Evolutionary conservation across 2,113 vertebrate genomes (phyloP).

Genomic region (Fulica atra): DNA sequence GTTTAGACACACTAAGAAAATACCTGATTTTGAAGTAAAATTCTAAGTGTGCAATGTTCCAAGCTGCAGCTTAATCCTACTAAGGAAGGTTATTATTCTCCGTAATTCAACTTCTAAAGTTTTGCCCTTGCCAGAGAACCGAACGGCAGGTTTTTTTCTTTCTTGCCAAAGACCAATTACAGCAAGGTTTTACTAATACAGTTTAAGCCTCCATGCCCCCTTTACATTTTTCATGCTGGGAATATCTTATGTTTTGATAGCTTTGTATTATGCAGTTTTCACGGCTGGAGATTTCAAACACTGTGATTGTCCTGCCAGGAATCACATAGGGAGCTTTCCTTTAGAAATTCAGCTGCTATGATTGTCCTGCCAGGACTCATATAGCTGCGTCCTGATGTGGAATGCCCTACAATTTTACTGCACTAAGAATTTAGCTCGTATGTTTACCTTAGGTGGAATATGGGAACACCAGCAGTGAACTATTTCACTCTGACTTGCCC

Average conservation of each 20-base stretch:
- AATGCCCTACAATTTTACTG: not conserved
- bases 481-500: not conserved
- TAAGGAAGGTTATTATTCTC: conserved; percentile 20
- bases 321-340: conserved; percentile 40
- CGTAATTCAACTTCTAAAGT: not conserved
- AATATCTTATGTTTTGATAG: conserved; percentile 65
- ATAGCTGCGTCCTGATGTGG: not conserved
- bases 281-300: conserved; percentile 46
- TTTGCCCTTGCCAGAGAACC: not conserved
- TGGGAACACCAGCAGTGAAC: not conserved
- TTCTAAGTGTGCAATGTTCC: not conserved
- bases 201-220: conserved; percentile 9
- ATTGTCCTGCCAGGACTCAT: conserved; percentile 30
- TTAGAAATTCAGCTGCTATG: conserved; percentile 30
- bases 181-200: conserved; percentile 48
- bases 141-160: conserved; percentile 6
- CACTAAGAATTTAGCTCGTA: not conserved
- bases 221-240: conserved; percentile 45
- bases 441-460: conserved; percentile 9
- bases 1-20: not conserved
- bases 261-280: conserved; percentile 47
- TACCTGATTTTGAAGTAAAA: not conserved
- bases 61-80: conserved; percentile 6
- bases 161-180: conserved; percentile 30
- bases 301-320: conserved; percentile 55